Evolutionary conservation across 2,113 vertebrate genomes (phyloP), one percentile per base, ranked within the genome.

Genomic region (Brachypodius melanocephalos): DNA sequence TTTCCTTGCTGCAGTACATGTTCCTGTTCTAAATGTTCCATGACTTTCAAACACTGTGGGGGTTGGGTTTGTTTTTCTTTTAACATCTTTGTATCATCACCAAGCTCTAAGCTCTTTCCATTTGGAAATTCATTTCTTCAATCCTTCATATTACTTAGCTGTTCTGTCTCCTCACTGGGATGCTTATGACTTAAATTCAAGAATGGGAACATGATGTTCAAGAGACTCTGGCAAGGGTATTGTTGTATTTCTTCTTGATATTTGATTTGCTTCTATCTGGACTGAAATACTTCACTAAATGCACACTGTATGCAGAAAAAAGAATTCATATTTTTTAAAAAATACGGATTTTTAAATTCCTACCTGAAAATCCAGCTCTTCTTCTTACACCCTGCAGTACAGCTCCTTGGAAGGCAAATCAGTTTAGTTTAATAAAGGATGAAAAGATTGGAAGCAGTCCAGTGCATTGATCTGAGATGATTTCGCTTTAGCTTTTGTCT

Each of bases 391-490:
- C 75, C 49, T 87, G 87, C 73, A 91, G 62, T 83, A 62, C 46
- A 54, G n/a, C 19, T 93, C 57, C 14, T 76, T 87, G 84, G 57
- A 67, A 92, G 77, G 45, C 42, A 55, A 36, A 66, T 88, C 59
- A 81, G 32, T 76, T 89, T 42, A 79, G 14, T 88, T 11, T 90
- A 85, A 66, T 69, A 89, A 66, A 52, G 59, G 55, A 46, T 16
- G 78, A 62, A 76, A 91, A 55, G 58, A 43, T 38, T 73, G 93
- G 87, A 91, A 92, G 31, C 38, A 40, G 87, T 88, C 74, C 81
- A 89, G 67, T 67, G 74, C 89, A 95, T 90, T 90, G 91, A 93
- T 97, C 87, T 94, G 82, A 94, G 87, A 91, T 95, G 85, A 95
- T 94, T 91, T 74, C 85, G 59, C 85, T 88, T 82, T 93, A 90